A percentile compares a stretch with the other conserved stretches of the same genome.
Evolutionary conservation across 2,888 invertebrate genomes (phyloP).

Genomic region (Leptura quadrifasciata): DNA sequence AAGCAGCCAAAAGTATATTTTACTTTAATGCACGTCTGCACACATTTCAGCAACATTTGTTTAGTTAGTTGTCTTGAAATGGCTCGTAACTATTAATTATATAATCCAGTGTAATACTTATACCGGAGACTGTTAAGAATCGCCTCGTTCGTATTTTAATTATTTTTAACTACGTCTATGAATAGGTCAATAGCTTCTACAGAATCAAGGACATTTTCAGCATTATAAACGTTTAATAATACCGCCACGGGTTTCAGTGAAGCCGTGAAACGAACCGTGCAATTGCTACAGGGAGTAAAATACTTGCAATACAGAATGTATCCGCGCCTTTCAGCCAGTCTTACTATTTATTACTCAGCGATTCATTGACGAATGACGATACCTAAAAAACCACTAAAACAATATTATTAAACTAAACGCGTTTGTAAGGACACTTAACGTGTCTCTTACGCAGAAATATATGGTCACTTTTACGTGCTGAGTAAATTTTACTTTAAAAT

Average conservation of each 20-base stretch:
- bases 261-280: conserved; percentile 30
- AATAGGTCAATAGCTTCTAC: conserved; percentile 65
- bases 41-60: too few species aligned
- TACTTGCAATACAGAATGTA: conserved; percentile 4
- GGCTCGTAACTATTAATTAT: too few species aligned
- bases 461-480: too few species aligned
- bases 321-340: background rate
- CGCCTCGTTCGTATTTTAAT: conserved; percentile 39
- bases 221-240: conserved; percentile 34
- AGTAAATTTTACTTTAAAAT: too few species aligned
- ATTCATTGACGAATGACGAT: background rate
- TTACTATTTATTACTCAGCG: background rate
- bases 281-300: background rate
- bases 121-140: conserved; percentile 12
- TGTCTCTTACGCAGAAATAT: too few species aligned
- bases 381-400: too few species aligned
- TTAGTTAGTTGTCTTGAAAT: too few species aligned
- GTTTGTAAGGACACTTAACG: too few species aligned
- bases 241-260: conserved; percentile 1
- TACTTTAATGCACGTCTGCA: too few species aligned
- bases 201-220: conserved; percentile 61
- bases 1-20: too few species aligned
- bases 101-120: background rate
- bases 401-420: too few species aligned
- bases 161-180: conserved; percentile 54